Base-by-base conservation (phyloP, 2,797 vertebrate species). In the Zalophus californianus region DNA sequence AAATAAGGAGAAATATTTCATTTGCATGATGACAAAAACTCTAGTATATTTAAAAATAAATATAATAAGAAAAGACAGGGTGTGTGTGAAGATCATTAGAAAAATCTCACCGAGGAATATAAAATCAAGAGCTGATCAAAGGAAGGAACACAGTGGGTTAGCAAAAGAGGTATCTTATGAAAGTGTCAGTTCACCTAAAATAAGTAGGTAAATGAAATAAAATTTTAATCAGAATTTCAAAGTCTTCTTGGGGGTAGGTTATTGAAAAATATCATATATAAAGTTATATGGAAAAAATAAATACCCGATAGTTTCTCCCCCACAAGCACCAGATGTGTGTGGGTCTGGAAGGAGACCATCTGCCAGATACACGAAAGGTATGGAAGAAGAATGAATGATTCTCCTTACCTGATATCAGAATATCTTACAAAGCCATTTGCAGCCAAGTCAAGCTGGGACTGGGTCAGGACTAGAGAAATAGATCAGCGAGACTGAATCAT, bases 1-100 rank as follows among this genome's bases (percentile, higher is more conserved):
- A 79, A 84, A 79, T 29, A 35, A n/a, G 75, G n/a, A 50, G 48
- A 66, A 88, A 54, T 35, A 38, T n/a, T 60, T 85, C 50, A 50
- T 50, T 64, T 50, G 13, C 8, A 9, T 7, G 70, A 64, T 50
- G 21, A 48, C 23, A 27, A 72, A 78, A 72, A 16, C 23, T 62
- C 60, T n/a, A 41, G 54, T 62, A 56, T 94, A 72, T 77, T 86
- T 87, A 32, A 14, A 88, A 70, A 83, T 62, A 44, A 54, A 25
- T 44, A 77, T 20, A 60, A 35, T 35, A 52, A 62, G 13, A 11
- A 52, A 94, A 62, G 3, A 7, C 7, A 50, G 25, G 52, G 25
- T 44, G 44, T 38, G 25, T 52, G 25, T 38, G 38, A 72, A 88
- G 70, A n/a, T 72, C 44, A 41, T 41, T n/a, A 72, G 62, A 73